A percentile compares a stretch with the other conserved stretches of the same genome.
Evolutionary conservation across 1,140 invertebrate species (phyloP).

Genomic region (Euura lappo): DNA sequence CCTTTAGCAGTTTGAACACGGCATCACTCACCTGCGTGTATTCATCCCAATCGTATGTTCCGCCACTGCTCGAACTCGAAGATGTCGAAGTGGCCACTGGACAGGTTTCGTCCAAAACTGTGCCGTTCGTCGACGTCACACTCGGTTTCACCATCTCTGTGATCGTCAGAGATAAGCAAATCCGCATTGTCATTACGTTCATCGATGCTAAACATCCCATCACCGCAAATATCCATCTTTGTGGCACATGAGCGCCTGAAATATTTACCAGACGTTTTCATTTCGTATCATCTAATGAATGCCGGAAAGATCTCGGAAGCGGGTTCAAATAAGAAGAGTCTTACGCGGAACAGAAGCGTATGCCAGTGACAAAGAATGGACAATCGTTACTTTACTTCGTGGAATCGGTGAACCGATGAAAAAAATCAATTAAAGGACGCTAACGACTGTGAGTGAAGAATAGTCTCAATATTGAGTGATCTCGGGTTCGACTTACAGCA

Average conservation of each 20-base stretch:
- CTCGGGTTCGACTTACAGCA: no score
- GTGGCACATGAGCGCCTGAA: conserved; percentile 65
- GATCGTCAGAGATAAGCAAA: conserved; percentile 84
- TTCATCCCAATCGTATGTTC: conserved; percentile 37
- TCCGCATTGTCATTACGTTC: conserved; percentile 84
- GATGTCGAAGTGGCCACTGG: conserved; percentile 18
- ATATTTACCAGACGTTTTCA: conserved; percentile 21
- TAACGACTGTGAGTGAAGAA: no score
- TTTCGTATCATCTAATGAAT: no score
- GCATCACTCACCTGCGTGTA: conserved; percentile 14
- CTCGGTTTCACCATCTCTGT: conserved; percentile 75
- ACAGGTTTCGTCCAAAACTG: conserved; percentile 35
- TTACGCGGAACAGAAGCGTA: no score
- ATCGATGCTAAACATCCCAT: conserved; percentile 83
- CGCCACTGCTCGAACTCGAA: conserved; percentile 42
- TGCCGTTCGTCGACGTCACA: neutral
- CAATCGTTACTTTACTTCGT: no score
- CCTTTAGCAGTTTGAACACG: conserved; percentile 42
- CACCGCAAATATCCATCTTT: conserved; percentile 60
- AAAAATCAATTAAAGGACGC: no score
- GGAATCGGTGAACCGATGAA: no score
- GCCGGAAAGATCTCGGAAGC: no score
- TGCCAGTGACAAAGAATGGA: no score
- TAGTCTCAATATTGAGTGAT: no score
- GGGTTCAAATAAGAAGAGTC: no score